phyloP scores from a whole-genome alignment of 2,888 invertebrate species.

The Thumatha senex region DNA sequence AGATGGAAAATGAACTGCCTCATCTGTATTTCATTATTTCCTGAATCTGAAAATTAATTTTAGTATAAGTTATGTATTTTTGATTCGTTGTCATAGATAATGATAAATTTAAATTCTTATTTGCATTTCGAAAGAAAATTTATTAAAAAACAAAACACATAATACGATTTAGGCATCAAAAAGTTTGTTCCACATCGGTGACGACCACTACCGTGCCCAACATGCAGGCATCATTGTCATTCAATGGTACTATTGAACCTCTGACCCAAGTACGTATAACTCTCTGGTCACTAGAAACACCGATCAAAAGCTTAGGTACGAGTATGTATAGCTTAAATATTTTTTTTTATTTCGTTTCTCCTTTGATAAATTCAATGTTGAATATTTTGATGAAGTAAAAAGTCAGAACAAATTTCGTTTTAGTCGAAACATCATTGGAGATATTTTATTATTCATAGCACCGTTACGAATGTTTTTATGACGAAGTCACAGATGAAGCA shows the following conservation, averaged over 20 bases:
- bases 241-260: too few relatives aligned
- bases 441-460: background rate
- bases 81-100: constrained; percentile 11
- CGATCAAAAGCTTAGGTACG: too few relatives aligned
- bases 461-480: constrained; percentile 1
- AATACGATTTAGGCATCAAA: too few relatives aligned
- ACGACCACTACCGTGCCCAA: too few relatives aligned
- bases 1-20: constrained; percentile 26
- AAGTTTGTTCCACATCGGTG: too few relatives aligned
- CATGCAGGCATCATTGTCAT: too few relatives aligned
- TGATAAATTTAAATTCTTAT: constrained; percentile 1
- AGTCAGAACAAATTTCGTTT: background rate
- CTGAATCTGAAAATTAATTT: constrained; percentile 32
- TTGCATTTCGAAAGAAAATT: background rate
- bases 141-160: background rate
- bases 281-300: too few relatives aligned
- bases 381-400: background rate
- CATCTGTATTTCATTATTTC: constrained; percentile 28
- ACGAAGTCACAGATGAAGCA: constrained; percentile 8
- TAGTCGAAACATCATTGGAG: too few relatives aligned
- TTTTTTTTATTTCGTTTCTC: too few relatives aligned
- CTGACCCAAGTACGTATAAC: too few relatives aligned
- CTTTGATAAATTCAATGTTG: too few relatives aligned
- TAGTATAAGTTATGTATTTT: constrained; percentile 17
- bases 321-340: too few relatives aligned